phyloP scores from a whole-genome alignment of 2,888 invertebrate species.

The Drosophila macrothrix region DNA sequence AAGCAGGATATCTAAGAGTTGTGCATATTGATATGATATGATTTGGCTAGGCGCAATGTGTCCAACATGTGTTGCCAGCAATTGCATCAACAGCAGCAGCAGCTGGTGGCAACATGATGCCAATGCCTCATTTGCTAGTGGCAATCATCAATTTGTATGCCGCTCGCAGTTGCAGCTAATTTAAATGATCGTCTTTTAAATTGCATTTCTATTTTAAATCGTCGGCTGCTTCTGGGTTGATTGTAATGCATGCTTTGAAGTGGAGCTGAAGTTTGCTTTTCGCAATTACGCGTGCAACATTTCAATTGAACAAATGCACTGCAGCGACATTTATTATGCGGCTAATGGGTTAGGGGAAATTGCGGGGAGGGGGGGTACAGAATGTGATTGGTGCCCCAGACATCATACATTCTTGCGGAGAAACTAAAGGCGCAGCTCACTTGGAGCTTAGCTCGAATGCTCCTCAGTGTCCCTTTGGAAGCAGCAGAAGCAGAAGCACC shows the following conservation, averaged over 20 bases:
- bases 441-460: conserved; percentile 52
- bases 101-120: conserved; percentile 75
- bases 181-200: conserved; percentile 67
- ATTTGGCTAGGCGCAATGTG: conserved; percentile 52
- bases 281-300: conserved; percentile 81
- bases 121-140: conserved; percentile 57
- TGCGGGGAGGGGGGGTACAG: background rate
- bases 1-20: conserved; percentile 2
- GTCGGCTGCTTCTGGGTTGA: conserved; percentile 25
- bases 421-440: conserved; percentile 50
- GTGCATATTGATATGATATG: background rate
- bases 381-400: conserved; percentile 29
- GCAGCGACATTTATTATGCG: conserved; percentile 55
- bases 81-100: conserved; percentile 25
- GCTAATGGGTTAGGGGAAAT: background rate
- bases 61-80: conserved; percentile 60
- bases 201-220: conserved; percentile 65
- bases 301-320: conserved; percentile 72
- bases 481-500: background rate
- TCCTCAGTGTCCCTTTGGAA: conserved; percentile 39
- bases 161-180: conserved; percentile 61
- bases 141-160: conserved; percentile 70
- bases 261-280: conserved; percentile 51
- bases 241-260: conserved; percentile 54
- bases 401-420: conserved; percentile 64